Evolutionary conservation across 2,888 invertebrate species (phyloP).

Genomic region (Hirtodrosophila alboralis): DNA sequence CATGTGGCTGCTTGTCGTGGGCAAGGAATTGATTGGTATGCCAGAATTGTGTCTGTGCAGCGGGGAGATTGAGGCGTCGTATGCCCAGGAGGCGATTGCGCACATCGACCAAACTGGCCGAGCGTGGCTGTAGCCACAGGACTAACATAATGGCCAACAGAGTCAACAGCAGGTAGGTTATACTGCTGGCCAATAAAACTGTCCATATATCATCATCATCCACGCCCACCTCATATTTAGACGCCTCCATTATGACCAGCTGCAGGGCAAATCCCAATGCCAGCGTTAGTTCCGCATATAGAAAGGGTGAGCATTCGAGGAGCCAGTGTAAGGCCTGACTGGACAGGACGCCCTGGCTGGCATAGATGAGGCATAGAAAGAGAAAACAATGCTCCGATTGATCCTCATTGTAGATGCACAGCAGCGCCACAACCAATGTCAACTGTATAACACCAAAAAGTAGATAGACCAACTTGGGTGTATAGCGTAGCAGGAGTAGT

Average conservation of each 20-base stretch:
- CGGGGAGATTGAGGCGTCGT: constrained; percentile 48
- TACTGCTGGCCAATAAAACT: constrained; percentile 57
- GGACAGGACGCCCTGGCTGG: constrained; percentile 71
- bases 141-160: constrained; percentile 55
- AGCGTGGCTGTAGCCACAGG: constrained; percentile 64
- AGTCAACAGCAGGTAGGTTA: constrained; percentile 56
- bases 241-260: constrained; percentile 59
- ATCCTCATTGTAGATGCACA: constrained; percentile 74
- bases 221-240: constrained; percentile 63
- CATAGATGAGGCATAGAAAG: constrained; percentile 76
- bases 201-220: constrained; percentile 57
- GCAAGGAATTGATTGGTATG: constrained; percentile 75
- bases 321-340: constrained; percentile 75
- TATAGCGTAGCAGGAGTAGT: constrained; percentile 68
- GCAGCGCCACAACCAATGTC: constrained; percentile 68
- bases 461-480: constrained; percentile 73
- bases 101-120: constrained; percentile 74
- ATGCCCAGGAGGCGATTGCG: constrained; percentile 78
- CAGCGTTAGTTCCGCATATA: constrained; percentile 70
- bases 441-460: constrained; percentile 78
- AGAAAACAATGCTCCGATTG: constrained; percentile 69
- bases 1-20: constrained; percentile 69
- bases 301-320: constrained; percentile 76
- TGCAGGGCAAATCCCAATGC: constrained; percentile 61
- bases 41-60: constrained; percentile 73